A percentile compares a stretch with the other conserved stretches of the same genome.
Evolutionary conservation across 2,113 vertebrate species (phyloP).

Genomic region (Mustela lutreola): DNA sequence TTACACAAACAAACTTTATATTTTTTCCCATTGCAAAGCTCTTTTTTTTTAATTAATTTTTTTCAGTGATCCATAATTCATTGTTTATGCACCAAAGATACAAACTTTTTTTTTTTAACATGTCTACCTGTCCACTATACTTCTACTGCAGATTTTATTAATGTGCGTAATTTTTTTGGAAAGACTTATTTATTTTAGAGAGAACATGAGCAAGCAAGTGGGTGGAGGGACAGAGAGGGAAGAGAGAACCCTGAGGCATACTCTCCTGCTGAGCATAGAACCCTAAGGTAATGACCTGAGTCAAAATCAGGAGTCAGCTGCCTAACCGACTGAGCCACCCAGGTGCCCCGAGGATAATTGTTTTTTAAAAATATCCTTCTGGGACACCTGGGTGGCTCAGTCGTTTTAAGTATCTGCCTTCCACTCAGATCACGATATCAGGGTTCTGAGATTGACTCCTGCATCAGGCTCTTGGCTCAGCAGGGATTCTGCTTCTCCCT

Average conservation of each 20-base stretch:
- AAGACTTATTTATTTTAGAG: neutral
- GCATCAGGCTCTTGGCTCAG: too few relatives aligned
- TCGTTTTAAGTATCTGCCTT: too few relatives aligned
- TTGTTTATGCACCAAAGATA: too few relatives aligned
- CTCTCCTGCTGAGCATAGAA: neutral
- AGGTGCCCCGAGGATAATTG: neutral
- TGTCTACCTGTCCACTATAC: neutral
- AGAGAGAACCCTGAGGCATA: neutral
- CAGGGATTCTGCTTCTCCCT: too few relatives aligned
- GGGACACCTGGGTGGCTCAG: too few relatives aligned
- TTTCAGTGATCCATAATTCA: too few relatives aligned
- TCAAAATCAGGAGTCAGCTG: neutral
- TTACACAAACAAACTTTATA: neutral
- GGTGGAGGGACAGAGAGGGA: neutral
- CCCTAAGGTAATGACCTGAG: neutral
- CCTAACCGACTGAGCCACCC: neutral
- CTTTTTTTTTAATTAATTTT: too few relatives aligned
- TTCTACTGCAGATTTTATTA: neutral
- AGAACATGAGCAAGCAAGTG: neutral
- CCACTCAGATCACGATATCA: too few relatives aligned
- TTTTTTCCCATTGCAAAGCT: neutral
- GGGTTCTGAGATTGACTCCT: too few relatives aligned
- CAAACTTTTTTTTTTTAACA: conserved; percentile 9
- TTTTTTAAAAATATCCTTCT: neutral
- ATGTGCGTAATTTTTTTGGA: neutral